Evolutionary conservation across 1,140 invertebrate species (phyloP).

Genomic region (Wiebesia pumilae): DNA sequence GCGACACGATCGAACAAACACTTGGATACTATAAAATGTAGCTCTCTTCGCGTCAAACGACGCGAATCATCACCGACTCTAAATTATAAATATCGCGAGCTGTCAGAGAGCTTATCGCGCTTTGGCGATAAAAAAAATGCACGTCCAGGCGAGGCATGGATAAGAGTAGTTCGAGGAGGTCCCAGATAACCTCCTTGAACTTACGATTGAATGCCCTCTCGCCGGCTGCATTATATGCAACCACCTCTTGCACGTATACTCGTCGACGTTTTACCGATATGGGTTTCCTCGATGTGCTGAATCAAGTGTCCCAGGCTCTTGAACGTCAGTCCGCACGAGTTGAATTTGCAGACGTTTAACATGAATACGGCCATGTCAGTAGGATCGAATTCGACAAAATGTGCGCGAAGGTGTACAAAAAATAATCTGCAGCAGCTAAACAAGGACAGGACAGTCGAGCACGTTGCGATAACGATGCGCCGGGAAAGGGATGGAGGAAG

Average conservation of each 20-base stretch:
- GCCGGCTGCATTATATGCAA: background rate
- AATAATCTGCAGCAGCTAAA: background rate
- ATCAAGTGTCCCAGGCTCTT: slow-evolving; percentile 86
- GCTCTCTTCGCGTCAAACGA: no score
- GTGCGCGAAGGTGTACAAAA: background rate
- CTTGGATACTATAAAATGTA: no score
- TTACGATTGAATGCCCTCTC: slow-evolving; percentile 23
- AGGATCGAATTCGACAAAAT: background rate
- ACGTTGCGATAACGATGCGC: background rate
- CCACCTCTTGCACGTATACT: background rate
- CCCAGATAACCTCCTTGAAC: slow-evolving; percentile 58
- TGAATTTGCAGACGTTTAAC: slow-evolving; percentile 90
- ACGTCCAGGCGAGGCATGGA: background rate
- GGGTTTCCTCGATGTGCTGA: slow-evolving; percentile 89
- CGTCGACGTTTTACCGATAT: slow-evolving; percentile 81
- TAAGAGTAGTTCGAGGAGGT: slow-evolving; percentile 13
- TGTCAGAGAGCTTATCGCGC: background rate
- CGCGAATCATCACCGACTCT: background rate
- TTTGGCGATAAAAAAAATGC: background rate
- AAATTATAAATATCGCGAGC: background rate
- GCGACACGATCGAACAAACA: no score
- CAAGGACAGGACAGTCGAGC: background rate
- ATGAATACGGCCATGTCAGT: slow-evolving; percentile 88
- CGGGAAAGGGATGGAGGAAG: background rate
- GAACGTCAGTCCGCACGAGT: slow-evolving; percentile 88